A percentile compares a stretch with the other conserved stretches of the same genome.
Evolutionary conservation across 2,888 invertebrate species (phyloP).

Genomic region (Athripsodes cinereus): DNA sequence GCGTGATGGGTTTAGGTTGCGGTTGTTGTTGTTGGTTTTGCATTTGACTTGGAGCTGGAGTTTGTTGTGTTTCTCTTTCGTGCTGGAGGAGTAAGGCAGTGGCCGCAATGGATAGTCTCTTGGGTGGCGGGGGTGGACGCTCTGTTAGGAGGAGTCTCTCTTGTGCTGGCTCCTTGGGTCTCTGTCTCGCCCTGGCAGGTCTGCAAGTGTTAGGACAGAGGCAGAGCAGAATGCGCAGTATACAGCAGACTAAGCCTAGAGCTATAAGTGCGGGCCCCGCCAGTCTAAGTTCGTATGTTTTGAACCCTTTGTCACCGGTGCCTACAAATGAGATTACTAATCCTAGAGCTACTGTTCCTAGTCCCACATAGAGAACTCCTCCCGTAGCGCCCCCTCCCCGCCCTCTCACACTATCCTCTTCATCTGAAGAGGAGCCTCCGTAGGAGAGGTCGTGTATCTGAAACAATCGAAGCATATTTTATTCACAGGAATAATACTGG

Average conservation of each 20-base stretch:
- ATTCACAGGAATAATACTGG: no score
- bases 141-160: conserved; percentile 30
- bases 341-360: conserved; percentile 76
- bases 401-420: conserved; percentile 61
- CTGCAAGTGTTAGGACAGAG: conserved; percentile 76
- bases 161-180: conserved; percentile 33
- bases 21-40: conserved; percentile 17
- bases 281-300: conserved; percentile 76
- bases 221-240: conserved; percentile 78
- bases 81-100: conserved; percentile 32
- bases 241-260: conserved; percentile 75
- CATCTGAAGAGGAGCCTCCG: conserved; percentile 68
- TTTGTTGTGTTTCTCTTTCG: conserved; percentile 22
- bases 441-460: conserved; percentile 82
- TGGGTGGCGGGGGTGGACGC: conserved; percentile 33
- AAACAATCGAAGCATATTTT: conserved; percentile 12
- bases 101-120: conserved; percentile 32
- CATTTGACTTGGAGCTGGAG: conserved; percentile 18
- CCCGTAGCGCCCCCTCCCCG: conserved; percentile 74
- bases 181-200: conserved; percentile 36
- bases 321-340: conserved; percentile 86
- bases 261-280: conserved; percentile 78
- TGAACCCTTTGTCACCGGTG: conserved; percentile 84
- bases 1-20: conserved; percentile 3
- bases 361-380: conserved; percentile 77